Base-by-base conservation (phyloP, 92 coral and sea anemone species). In the Bergia puertoricense region DNA sequence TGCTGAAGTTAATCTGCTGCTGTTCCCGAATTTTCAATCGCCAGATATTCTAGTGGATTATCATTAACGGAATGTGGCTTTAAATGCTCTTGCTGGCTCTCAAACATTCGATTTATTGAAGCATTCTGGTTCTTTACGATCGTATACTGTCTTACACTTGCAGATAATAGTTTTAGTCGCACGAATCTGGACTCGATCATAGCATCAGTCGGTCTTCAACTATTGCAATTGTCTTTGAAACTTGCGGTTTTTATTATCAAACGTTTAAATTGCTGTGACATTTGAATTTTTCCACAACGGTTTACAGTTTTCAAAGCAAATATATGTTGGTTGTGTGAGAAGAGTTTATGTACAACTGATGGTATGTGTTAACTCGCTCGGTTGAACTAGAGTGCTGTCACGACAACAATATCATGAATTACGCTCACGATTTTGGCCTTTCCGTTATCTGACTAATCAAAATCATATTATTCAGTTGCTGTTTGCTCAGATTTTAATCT, bases 1-100 rank as follows among this genome's bases (percentile, higher is more conserved):
- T 22, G 41, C 86, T 46, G 18, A 82, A 71, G 73, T 56, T 38
- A 15, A 14, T 71, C 78, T 14, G 62, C 79, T 73, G 87, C 87
- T 84, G 87, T 84, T 84, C 78, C 39, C 30, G 41, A 84, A 84
- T 38, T 14, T 18, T 30, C 79, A 36, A 8, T 36, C 36, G 67
- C 45, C 45, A 69, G 72, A 50, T 72, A 56, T 14, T 56, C 77
- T 44, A 45, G 16, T 13, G 65, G 22, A 40, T 71, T 84, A 37
- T 39, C 44, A 10, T 6, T 36, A 23, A 46, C 74, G 4, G 56
- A 7, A 5, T 69, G 38, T 4, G 37, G 22, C 40, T 39, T 84
- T 48, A 38, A 84, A 9, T 62, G 6, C 23, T 46, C 48, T 72
- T 50, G 45, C 43, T 36, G 38, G 15, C 5, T 57, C 8, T 37